A percentile compares a stretch with the other conserved stretches of the same genome.
phyloP scores from a whole-genome alignment of 2,113 vertebrate species.

The Puffinus mauretanicus region DNA sequence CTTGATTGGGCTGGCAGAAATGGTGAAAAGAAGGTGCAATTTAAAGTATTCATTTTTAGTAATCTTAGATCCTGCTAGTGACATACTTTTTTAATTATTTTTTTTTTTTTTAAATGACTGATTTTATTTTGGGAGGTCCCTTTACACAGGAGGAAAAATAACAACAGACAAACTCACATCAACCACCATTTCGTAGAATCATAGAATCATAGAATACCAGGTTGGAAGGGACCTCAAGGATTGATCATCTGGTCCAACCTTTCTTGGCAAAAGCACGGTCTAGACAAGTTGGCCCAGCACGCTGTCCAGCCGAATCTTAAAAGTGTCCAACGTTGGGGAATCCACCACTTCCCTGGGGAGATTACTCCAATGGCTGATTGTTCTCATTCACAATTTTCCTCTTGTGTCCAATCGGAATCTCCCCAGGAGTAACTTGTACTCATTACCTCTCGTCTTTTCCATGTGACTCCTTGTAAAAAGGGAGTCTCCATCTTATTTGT shows the following conservation, averaged over 20 bases:
- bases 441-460: neutral
- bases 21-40: neutral
- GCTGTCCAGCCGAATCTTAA: too few species aligned
- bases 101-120: neutral
- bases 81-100: too few species aligned
- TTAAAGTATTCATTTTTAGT: neutral
- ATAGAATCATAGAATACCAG: neutral
- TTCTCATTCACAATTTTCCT: too few species aligned
- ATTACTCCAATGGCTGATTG: too few species aligned
- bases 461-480: neutral
- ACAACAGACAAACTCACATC: neutral
- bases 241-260: neutral
- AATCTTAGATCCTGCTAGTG: neutral
- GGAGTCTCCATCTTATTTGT: neutral
- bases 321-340: too few species aligned
- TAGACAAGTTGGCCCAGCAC: too few species aligned
- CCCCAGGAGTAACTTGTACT: neutral
- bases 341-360: too few species aligned
- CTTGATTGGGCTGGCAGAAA: neutral
- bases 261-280: neutral
- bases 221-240: neutral
- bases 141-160: neutral
- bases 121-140: neutral
- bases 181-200: neutral
- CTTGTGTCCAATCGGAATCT: too few species aligned